Evolutionary conservation across 2,113 vertebrate species (phyloP).

Genomic region (Crotalus horridus): DNA sequence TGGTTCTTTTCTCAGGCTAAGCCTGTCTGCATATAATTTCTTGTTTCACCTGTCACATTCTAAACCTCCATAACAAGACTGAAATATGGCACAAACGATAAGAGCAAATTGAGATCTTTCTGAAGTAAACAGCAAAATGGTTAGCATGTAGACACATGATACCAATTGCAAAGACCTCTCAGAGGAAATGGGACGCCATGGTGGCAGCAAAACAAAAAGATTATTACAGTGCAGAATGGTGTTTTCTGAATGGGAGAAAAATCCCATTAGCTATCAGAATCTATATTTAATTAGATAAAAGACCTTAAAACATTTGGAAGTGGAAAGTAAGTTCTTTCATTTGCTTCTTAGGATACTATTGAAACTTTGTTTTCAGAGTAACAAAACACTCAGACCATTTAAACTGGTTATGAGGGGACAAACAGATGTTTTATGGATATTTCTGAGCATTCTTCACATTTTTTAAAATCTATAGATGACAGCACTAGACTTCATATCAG

Average conservation of each 20-base stretch:
- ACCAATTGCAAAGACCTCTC: background rate
- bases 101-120: background rate
- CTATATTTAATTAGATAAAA: constrained; percentile 20
- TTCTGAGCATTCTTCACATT: constrained; percentile 55
- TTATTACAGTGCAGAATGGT: constrained; percentile 3
- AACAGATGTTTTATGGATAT: constrained; percentile 42
- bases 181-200: background rate
- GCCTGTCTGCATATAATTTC: background rate
- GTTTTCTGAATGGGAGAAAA: background rate
- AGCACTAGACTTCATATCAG: constrained; percentile 24
- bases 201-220: constrained; percentile 11
- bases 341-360: constrained; percentile 38
- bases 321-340: constrained; percentile 29
- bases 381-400: constrained; percentile 8
- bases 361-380: constrained; percentile 50
- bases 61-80: background rate
- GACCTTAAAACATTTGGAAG: constrained; percentile 18
- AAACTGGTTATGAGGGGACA: background rate
- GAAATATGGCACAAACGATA: background rate
- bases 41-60: background rate
- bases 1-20: background rate
- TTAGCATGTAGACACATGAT: background rate
- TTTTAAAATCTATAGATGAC: constrained; percentile 40
- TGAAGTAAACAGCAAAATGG: background rate
- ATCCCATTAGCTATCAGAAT: background rate